Evolutionary conservation across 2,797 vertebrate species (phyloP).

Genomic region (Todus mexicanus): DNA sequence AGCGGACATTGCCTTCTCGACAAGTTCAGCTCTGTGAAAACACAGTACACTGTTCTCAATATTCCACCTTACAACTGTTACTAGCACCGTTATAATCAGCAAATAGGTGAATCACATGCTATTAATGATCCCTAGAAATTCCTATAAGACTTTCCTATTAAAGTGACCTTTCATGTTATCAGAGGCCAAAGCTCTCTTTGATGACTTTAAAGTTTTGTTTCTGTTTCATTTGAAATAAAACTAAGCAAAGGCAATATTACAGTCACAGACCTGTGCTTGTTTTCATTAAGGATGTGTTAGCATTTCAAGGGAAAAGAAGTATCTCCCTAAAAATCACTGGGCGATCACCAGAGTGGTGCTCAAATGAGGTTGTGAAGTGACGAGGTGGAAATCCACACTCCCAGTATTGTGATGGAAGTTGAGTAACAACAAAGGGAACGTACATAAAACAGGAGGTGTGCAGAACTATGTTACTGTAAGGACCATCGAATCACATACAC

Average conservation of each 20-base stretch:
- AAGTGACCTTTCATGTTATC: neutral
- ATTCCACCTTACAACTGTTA: neutral
- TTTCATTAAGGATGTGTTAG: neutral
- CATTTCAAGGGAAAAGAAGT: neutral
- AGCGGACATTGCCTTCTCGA: neutral
- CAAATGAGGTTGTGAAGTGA: neutral
- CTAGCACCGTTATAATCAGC: neutral
- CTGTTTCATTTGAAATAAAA: neutral
- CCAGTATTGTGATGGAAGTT: neutral
- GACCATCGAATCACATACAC: neutral
- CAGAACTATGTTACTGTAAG: neutral
- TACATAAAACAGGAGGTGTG: neutral
- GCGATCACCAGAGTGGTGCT: neutral
- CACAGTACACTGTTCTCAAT: neutral
- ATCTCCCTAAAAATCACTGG: neutral
- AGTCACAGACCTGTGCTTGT: neutral
- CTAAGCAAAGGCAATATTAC: neutral
- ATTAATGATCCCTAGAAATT: conserved; percentile 26
- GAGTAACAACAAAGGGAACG: neutral
- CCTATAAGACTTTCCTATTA: neutral
- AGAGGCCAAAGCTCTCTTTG: neutral
- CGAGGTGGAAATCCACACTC: neutral
- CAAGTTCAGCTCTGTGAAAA: neutral
- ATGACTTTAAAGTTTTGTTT: neutral
- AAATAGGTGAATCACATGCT: neutral